A percentile compares a stretch with the other conserved stretches of the same genome.
These are phyloP conservation scores for Xylophagus ater DNA, from an alignment of 2,888 invertebrate genomes.

Conservation along the genomic window DNA sequence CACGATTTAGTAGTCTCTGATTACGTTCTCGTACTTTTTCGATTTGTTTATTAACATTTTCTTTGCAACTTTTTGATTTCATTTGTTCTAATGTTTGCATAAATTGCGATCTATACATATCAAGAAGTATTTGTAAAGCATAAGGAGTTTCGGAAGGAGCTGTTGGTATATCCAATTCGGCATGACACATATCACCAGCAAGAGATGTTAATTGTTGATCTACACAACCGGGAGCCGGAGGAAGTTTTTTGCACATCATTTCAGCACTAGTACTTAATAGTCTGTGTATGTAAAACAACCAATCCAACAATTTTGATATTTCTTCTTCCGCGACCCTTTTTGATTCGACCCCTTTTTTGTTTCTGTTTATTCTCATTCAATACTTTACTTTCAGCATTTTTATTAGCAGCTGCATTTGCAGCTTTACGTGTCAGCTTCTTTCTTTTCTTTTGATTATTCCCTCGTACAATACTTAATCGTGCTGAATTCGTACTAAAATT, in stretches of 20 bases:
- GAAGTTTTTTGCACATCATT: conserved; percentile 57
- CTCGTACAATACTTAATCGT: conserved; percentile 23
- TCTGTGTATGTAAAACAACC: conserved; percentile 80
- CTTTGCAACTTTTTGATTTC: conserved; percentile 65
- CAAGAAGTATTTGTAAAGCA: conserved; percentile 74
- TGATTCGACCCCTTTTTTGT: conserved; percentile 46
- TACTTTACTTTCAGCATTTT: conserved; percentile 19
- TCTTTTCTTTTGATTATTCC: conserved; percentile 32
- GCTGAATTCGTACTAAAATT: conserved; percentile 30
- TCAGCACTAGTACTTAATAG: conserved; percentile 78
- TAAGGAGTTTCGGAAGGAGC: conserved; percentile 71
- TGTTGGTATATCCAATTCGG: conserved; percentile 71
- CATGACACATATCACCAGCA: conserved; percentile 60
- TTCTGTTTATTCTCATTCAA: conserved; percentile 15
- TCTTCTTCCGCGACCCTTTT: conserved; percentile 55
- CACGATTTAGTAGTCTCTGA: conserved; percentile 67
- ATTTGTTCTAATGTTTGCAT: conserved; percentile 73
- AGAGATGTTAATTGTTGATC: conserved; percentile 80
- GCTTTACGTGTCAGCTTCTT: conserved; percentile 39
- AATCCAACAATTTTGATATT: conserved; percentile 71
- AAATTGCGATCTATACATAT: conserved; percentile 75
- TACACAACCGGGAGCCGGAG: conserved; percentile 83
- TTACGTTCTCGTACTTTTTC: conserved; percentile 77
- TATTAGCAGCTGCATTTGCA: conserved; percentile 27
- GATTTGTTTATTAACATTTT: conserved; percentile 61